Evolutionary conservation across 1,140 invertebrate species (phyloP), one percentile per base, ranked within the genome.

Genomic region (Cydia amplana): DNA sequence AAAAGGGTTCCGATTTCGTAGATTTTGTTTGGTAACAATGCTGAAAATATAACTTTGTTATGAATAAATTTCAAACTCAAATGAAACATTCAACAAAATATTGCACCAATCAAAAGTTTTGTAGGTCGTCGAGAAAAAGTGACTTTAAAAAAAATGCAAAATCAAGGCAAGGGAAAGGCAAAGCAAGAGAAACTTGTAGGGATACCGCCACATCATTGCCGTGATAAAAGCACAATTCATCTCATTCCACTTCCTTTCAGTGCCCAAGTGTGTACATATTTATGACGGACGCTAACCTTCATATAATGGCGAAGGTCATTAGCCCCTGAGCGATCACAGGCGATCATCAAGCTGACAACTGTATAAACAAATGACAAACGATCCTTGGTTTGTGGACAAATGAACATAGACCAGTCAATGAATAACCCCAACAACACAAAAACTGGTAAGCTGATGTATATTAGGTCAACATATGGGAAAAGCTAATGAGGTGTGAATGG

Each of bases 351-450:
- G 1, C 51, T n/a, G 55, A 60, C 55, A 60, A n/a, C n/a, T 60
- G 55, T 60, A 18, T 51, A n/a, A 23, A 60, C 55, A n/a, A 60
- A 23, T 60, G 55, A 60, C 55, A 60, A 60, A 60, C 55, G 55
- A 60, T 20, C 55, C 18, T 7, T 23, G 55, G 55, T 60, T 60
- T 60, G 20, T 60, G 18, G 55, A 60, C 55, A 60, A 60, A 60
- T 60, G 55, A 7, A 60, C 20, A 10, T 23, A 60, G 18, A 23
- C 20, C 55, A 60, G 55, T 60, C 55, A 60, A 60, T 10, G n/a
- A 60, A 43, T 43, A 9, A 40, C 10, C 7, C 1, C 7, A 43
- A 10, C 40, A 43, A 43, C 3, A 43, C 40, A 43, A 43, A 43
- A 43, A 10, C n/a, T n/a, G n/a, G n/a, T n/a, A n/a, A n/a, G n/a